Evolutionary conservation across 2,888 invertebrate species (phyloP), one percentile per base, ranked within the genome.

Genomic region (Lepidonotus clava): DNA sequence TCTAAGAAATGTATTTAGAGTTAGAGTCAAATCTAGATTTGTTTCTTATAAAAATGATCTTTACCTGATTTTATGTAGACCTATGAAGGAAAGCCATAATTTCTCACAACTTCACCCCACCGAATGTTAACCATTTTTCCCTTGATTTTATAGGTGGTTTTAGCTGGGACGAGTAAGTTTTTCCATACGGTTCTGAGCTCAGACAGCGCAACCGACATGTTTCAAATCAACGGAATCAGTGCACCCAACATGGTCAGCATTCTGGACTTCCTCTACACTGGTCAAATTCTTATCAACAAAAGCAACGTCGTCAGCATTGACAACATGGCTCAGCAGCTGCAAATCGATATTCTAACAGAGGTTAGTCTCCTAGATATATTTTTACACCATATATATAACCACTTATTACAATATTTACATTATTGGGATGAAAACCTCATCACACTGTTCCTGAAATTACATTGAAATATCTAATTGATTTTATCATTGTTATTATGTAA

Each of bases 211-310:
- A 46, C 80, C 1, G 80, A 51, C 28, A 80, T 80, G 24, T 80
- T 80, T 24, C 80, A 80, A 34, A 80, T 80, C 24, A 80, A 80
- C 32, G 80, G 80, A n/a, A 18, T 80, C 24, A 80, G 80, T 80
- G 41, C 80, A 6, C 28, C 41, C 80, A 46, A 80, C 80, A 80
- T 80, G 80, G 32, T 80, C 24, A 80, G 24, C 6, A 34, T 80
- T 8, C 80, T 80, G 1, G 80, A 80, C 51, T 80, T 80, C 46
- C 41, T 80, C 80, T 80, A 80, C 80, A 80, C 80, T 0, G 80
- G 80, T 1, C 80, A 80, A 34, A 80, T 80, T 8, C 80, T 46
- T 18, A 24, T 80, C 51, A 80, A 24, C 32, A 80, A 46, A 46
- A 41, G 28, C 80, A 80, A 80, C 28, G 80, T 80, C 32, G 41